Conservation (phyloP, 2,113 vertebrate genomes). For the Hyla sarda region DNA sequence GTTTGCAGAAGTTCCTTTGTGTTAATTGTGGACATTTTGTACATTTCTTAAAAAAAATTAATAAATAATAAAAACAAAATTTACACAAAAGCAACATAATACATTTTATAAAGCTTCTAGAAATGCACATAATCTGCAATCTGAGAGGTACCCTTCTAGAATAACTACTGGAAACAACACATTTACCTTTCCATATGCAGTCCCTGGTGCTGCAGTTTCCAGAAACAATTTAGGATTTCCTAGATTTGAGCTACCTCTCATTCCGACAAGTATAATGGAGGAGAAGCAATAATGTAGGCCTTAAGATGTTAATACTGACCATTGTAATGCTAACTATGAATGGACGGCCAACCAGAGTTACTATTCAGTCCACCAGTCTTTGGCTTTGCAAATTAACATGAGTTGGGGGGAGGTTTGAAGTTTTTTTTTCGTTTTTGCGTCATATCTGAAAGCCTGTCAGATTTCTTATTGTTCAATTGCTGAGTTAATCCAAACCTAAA, state of each 20-base stretch:
- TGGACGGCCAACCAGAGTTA: slow-evolving; percentile 72
- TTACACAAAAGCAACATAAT: neutral
- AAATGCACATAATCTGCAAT: neutral
- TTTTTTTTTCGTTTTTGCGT: slow-evolving; percentile 70
- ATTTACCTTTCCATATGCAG: slow-evolving; percentile 14
- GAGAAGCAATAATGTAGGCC: slow-evolving; percentile 73
- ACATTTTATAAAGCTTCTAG: neutral
- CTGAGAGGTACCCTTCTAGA: neutral
- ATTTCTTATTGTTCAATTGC: slow-evolving; percentile 75
- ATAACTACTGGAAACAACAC: neutral
- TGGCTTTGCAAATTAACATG: slow-evolving; percentile 81
- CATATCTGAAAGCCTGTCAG: slow-evolving; percentile 88
- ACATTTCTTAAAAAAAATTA: too few species aligned
- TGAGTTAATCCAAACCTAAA: slow-evolving; percentile 84
- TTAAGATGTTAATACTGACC: slow-evolving; percentile 81
- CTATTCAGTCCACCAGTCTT: slow-evolving; percentile 77
- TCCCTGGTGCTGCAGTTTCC: neutral
- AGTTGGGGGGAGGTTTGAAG: slow-evolving; percentile 68
- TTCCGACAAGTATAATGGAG: slow-evolving; percentile 70
- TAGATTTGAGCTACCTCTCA: slow-evolving; percentile 67
- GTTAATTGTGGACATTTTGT: too few species aligned
- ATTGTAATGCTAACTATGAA: slow-evolving; percentile 88
- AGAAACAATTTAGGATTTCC: slow-evolving; percentile 21
- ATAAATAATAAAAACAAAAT: too few species aligned
- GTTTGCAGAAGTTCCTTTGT: too few species aligned